These are phyloP conservation scores for Mycogona germanica DNA, from an alignment of 2,888 invertebrate genomes.

Conservation along the genomic window DNA sequence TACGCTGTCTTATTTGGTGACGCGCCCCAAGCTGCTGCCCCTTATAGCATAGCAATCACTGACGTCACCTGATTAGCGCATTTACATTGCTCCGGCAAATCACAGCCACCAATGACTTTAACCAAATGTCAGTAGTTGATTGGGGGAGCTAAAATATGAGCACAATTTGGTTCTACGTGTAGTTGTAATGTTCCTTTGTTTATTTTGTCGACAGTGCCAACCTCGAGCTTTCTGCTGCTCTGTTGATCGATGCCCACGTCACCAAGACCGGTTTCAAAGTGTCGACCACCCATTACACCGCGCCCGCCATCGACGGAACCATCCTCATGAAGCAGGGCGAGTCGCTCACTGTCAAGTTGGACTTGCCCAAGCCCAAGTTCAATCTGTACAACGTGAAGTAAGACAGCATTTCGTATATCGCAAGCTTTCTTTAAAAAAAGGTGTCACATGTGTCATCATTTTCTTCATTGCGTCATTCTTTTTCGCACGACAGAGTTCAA, in stretches of 20 bases:
- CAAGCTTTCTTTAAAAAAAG: not conserved
- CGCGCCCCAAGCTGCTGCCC: too few relatives aligned
- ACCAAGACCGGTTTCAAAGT: slow-evolving; percentile 70
- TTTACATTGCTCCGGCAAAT: not conserved
- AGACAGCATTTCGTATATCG: not conserved
- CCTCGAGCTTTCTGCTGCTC: slow-evolving; percentile 65
- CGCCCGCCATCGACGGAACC: slow-evolving; percentile 62
- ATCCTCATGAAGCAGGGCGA: slow-evolving; percentile 56
- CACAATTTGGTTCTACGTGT: too few relatives aligned
- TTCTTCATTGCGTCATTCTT: not conserved
- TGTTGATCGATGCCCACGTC: slow-evolving; percentile 69
- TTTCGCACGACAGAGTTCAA: not conserved
- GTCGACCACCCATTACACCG: slow-evolving; percentile 68
- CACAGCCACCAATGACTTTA: too few relatives aligned
- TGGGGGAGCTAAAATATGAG: too few relatives aligned
- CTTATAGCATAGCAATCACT: too few relatives aligned
- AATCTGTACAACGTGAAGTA: slow-evolving; percentile 61
- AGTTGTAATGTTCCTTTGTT: not conserved
- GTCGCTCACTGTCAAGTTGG: slow-evolving; percentile 56
- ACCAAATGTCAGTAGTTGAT: too few relatives aligned
- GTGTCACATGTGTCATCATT: too few relatives aligned
- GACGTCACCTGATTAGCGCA: too few relatives aligned
- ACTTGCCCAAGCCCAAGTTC: slow-evolving; percentile 66
- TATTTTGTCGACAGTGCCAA: slow-evolving; percentile 56
- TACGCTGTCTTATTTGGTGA: slow-evolving; percentile 1